These are phyloP conservation scores for Drosophila elegans DNA, from an alignment of 1,140 invertebrate species.

Conservation along the genomic window DNA sequence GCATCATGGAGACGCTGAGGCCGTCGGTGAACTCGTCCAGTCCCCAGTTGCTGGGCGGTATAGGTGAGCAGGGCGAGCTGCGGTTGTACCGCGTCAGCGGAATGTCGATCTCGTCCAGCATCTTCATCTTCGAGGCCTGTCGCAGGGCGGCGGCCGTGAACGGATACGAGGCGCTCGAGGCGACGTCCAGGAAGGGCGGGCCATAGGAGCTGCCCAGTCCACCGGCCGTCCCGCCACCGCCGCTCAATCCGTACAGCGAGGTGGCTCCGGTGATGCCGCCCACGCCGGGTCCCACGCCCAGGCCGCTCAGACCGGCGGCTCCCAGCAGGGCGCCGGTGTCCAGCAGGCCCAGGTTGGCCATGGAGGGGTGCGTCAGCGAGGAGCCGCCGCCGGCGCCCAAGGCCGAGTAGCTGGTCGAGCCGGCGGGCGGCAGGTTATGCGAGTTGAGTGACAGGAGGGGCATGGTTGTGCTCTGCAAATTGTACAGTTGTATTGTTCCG, in stretches of 20 bases:
- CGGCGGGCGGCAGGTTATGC: conserved; percentile 85
- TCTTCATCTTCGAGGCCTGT: conserved; percentile 87
- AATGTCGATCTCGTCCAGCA: conserved; percentile 89
- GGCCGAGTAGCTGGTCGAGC: conserved; percentile 79
- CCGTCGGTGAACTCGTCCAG: conserved; percentile 89
- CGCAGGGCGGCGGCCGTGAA: conserved; percentile 88
- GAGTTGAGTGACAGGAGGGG: conserved; percentile 87
- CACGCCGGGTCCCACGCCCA: conserved; percentile 49
- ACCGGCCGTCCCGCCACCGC: conserved; percentile 46
- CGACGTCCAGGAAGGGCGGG: conserved; percentile 76
- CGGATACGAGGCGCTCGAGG: conserved; percentile 85
- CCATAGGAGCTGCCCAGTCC: conserved; percentile 70
- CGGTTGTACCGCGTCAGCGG: conserved; percentile 87
- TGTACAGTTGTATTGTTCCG: conserved; percentile 85
- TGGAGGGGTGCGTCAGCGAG: conserved; percentile 78
- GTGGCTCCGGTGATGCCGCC: conserved; percentile 73
- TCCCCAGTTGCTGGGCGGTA: conserved; percentile 86
- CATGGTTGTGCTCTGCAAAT: conserved; percentile 88
- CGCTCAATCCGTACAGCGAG: conserved; percentile 66
- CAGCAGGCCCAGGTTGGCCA: conserved; percentile 75
- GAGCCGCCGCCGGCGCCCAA: conserved; percentile 64
- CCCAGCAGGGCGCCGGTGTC: conserved; percentile 71
- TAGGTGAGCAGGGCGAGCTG: conserved; percentile 88
- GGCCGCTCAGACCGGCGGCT: conserved; percentile 42
- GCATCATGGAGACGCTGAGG: conserved; percentile 86